Evolutionary conservation across 2,797 vertebrate species (phyloP).

Genomic region (Cichlasoma orientale): DNA sequence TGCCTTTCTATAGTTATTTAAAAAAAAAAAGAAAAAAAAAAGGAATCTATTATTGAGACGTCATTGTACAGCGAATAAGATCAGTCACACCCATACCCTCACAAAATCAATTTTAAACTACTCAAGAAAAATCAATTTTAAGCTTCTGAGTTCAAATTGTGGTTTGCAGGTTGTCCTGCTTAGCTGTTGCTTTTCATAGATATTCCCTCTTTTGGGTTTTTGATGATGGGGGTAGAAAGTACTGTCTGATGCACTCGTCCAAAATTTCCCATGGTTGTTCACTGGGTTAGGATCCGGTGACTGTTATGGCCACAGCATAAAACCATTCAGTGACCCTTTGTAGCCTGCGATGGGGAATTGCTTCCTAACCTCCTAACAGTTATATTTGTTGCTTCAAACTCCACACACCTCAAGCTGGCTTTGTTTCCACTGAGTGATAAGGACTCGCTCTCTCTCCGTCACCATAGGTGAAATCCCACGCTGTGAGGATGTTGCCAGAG

Average conservation of each 20-base stretch:
- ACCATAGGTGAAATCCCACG: neutral
- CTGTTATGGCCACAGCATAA: neutral
- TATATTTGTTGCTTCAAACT: neutral
- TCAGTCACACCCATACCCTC: neutral
- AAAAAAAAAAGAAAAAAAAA: neutral
- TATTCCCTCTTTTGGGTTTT: neutral
- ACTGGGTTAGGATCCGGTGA: neutral
- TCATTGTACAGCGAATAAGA: constrained; percentile 12
- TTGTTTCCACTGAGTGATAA: neutral
- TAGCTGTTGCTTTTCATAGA: neutral
- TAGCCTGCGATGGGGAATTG: neutral
- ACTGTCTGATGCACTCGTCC: neutral
- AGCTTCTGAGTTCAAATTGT: neutral
- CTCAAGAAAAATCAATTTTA: no score
- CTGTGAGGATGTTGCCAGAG: constrained; percentile 13
- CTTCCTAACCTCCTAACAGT: neutral
- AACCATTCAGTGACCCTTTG: neutral
- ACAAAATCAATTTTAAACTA: constrained; percentile 10
- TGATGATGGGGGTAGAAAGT: neutral
- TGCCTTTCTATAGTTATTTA: constrained; percentile 14
- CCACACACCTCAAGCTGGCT: neutral
- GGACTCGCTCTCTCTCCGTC: neutral
- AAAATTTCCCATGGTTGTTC: neutral
- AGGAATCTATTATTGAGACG: constrained; percentile 29
- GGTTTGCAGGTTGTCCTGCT: constrained; percentile 2